These are phyloP conservation scores for Drosophila seclusa DNA, from an alignment of 2,888 invertebrate species.

Conservation along the genomic window DNA sequence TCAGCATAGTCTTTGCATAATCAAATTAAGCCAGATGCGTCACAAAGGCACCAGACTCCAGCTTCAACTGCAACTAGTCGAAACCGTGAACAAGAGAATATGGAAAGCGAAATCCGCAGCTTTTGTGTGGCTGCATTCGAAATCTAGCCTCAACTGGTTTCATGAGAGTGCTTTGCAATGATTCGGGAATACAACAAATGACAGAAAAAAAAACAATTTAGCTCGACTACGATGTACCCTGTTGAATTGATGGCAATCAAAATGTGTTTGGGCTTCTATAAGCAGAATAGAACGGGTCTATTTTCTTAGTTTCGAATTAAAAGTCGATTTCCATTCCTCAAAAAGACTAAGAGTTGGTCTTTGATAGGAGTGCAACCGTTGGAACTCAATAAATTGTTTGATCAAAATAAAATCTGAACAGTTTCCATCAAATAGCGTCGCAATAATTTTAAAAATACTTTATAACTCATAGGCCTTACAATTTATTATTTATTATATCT, in stretches of 20 bases:
- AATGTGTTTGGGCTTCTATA: background rate
- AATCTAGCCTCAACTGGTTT: slow-evolving; percentile 14
- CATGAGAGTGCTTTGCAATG: slow-evolving; percentile 40
- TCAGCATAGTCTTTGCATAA: slow-evolving; percentile 51
- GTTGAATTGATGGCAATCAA: background rate
- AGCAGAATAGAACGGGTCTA: too few species aligned
- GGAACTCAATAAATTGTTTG: too few species aligned
- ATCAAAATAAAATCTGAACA: too few species aligned
- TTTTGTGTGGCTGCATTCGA: slow-evolving; percentile 9
- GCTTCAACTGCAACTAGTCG: slow-evolving; percentile 15
- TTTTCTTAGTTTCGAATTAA: too few species aligned
- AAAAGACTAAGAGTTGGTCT: too few species aligned
- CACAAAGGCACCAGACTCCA: slow-evolving; percentile 10
- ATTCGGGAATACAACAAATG: slow-evolving; percentile 22
- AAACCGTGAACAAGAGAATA: slow-evolving; percentile 11
- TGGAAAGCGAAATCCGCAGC: slow-evolving; percentile 5
- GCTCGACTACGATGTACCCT: background rate
- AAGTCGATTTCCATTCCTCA: too few species aligned
- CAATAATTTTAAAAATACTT: too few species aligned
- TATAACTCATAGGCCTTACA: too few species aligned
- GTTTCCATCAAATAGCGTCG: too few species aligned
- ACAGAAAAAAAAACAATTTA: background rate
- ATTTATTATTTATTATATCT: too few species aligned
- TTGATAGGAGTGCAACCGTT: too few species aligned
- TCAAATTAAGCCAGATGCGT: slow-evolving; percentile 38